A percentile compares a stretch with the other conserved stretches of the same genome.
Evolutionary conservation across 2,113 vertebrate species (phyloP).

Genomic region (Corythornis cristatus): DNA sequence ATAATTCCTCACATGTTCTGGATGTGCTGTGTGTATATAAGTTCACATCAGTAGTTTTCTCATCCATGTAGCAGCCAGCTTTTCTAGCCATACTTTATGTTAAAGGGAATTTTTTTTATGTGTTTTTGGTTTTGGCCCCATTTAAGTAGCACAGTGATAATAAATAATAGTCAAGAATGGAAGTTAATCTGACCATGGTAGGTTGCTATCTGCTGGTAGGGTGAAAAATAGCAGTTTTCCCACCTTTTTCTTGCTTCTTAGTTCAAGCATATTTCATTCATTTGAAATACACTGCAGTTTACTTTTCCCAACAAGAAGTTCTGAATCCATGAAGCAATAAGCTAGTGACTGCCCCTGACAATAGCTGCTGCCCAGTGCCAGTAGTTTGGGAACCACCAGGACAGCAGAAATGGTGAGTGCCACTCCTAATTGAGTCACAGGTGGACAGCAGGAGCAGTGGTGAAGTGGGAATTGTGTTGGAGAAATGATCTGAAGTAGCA

Average conservation of each 20-base stretch:
- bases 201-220: not conserved
- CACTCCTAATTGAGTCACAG: not conserved
- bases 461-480: not conserved
- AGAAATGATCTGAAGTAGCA: not conserved
- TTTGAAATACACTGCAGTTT: not conserved
- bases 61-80: not conserved
- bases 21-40: not conserved
- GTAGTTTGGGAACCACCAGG: not conserved
- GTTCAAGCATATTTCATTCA: not conserved
- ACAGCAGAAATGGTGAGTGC: not conserved
- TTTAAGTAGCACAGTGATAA: not conserved
- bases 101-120: not conserved
- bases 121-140: no score
- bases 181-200: not conserved
- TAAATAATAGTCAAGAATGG: not conserved
- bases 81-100: not conserved
- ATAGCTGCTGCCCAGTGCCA: not conserved
- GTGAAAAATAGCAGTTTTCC: not conserved
- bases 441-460: not conserved
- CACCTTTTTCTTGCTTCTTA: not conserved
- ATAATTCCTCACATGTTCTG: not conserved
- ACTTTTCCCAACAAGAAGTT: not conserved
- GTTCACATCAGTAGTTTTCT: not conserved
- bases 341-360: not conserved
- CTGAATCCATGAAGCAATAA: not conserved